phyloP scores from a whole-genome alignment of 1,140 invertebrate species.

The Drosophila fuyamai region DNA sequence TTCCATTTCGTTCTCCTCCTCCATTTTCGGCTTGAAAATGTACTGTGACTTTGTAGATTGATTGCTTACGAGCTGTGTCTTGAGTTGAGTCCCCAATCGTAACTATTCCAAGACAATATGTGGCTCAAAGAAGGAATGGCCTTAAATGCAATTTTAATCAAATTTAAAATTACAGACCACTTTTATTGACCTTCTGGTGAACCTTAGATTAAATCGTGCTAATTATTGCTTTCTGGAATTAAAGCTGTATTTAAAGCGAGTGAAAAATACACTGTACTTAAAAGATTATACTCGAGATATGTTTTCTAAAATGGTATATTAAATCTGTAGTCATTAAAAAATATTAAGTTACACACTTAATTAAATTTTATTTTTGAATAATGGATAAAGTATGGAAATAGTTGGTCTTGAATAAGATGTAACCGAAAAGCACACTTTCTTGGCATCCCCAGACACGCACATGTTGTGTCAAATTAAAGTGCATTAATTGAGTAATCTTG shows the following conservation, averaged over 20 bases:
- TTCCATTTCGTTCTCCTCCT: conserved; percentile 8
- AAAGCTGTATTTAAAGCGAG: too few relatives aligned
- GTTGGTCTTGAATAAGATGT: background rate
- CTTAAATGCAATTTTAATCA: background rate
- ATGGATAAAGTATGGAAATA: background rate
- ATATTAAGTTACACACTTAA: too few relatives aligned
- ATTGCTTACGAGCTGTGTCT: conserved; percentile 1
- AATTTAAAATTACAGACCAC: background rate
- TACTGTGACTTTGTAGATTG: conserved; percentile 56
- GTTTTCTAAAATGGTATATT: too few relatives aligned
- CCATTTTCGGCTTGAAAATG: conserved; percentile 30
- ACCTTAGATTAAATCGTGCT: too few relatives aligned
- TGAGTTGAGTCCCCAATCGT: background rate
- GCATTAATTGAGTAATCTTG: conserved; percentile 81
- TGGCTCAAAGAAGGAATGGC: background rate
- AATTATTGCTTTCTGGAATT: too few relatives aligned
- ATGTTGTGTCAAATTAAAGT: conserved; percentile 48
- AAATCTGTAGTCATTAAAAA: too few relatives aligned
- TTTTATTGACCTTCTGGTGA: background rate
- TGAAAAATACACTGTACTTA: too few relatives aligned
- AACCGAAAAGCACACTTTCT: background rate
- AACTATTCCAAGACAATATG: conserved; percentile 17
- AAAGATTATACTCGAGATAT: too few relatives aligned
- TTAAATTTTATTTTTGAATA: background rate
- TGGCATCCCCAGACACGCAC: background rate